These are phyloP conservation scores for Oxyura jamaicensis DNA, from an alignment of 2,113 vertebrate species.

Conservation along the genomic window DNA sequence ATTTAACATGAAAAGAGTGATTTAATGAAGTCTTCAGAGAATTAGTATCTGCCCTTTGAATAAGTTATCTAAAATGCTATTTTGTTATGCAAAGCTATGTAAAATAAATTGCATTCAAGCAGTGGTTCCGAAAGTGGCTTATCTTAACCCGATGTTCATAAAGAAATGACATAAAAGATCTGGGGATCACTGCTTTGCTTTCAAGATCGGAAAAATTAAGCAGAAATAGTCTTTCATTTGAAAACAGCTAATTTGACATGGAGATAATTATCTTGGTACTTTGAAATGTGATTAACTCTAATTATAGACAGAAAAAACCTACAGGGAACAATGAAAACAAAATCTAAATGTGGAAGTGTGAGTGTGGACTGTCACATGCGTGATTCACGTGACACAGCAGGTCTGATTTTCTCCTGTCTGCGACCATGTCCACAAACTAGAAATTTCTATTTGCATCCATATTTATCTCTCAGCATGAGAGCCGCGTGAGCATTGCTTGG, in stretches of 20 bases:
- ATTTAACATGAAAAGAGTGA: slow-evolving; percentile 76
- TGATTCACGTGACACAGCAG: background rate
- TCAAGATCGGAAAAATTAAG: slow-evolving; percentile 55
- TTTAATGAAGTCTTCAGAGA: slow-evolving; percentile 78
- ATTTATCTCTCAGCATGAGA: background rate
- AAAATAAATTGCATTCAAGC: slow-evolving; percentile 79
- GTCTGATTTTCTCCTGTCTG: background rate
- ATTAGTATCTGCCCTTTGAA: slow-evolving; percentile 75
- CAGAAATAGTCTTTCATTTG: slow-evolving; percentile 43
- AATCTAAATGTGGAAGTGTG: background rate
- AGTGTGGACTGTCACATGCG: background rate
- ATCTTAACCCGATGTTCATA: slow-evolving; percentile 68
- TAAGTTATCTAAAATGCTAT: slow-evolving; percentile 75
- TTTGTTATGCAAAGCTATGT: slow-evolving; percentile 78
- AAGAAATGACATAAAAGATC: slow-evolving; percentile 58
- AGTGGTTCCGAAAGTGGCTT: slow-evolving; percentile 75
- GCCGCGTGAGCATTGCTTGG: fast-evolving
- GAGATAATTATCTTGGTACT: slow-evolving; percentile 58
- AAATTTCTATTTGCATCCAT: background rate
- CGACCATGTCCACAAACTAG: background rate
- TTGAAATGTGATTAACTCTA: slow-evolving; percentile 55
- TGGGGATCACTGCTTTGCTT: slow-evolving; percentile 29
- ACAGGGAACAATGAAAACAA: slow-evolving; percentile 21
- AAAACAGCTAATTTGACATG: slow-evolving; percentile 49
- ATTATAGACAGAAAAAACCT: background rate